Conservation (phyloP, 2,797 vertebrate genomes). For the Pipistrellus nathusii region DNA sequence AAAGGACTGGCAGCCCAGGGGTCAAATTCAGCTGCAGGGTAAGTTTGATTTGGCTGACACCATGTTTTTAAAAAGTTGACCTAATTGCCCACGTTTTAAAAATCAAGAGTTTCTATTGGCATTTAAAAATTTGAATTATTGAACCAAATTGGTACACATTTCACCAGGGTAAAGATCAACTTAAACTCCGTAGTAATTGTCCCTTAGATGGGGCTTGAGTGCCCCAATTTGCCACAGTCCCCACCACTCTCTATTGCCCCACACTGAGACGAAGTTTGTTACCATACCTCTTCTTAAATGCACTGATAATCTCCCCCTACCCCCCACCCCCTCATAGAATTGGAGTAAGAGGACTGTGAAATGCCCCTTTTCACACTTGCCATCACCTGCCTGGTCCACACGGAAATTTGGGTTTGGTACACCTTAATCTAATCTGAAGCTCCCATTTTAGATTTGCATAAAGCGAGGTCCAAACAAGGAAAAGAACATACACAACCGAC, state of each 20-base stretch:
- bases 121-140: slow-evolving; percentile 20
- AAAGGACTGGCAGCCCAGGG: not conserved
- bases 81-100: slow-evolving; percentile 35
- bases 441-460: not conserved
- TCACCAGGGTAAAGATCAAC: not conserved
- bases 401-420: not conserved
- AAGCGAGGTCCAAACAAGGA: not conserved
- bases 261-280: not conserved
- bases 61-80: not conserved
- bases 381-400: not conserved
- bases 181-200: not conserved
- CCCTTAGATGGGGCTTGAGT: not conserved
- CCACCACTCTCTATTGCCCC: not conserved
- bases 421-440: not conserved
- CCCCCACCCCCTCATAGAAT: not conserved
- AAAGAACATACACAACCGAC: not conserved
- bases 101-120: slow-evolving; percentile 6
- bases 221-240: not conserved
- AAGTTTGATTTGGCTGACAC: not conserved
- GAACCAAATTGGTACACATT: not conserved
- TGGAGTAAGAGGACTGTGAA: not conserved
- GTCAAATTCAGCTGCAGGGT: not conserved
- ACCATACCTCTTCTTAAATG: not conserved
- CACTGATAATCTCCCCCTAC: not conserved
- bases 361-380: not conserved